Evolutionary conservation across 2,888 invertebrate species (phyloP).

Genomic region (Rugalucina vietnamica): DNA sequence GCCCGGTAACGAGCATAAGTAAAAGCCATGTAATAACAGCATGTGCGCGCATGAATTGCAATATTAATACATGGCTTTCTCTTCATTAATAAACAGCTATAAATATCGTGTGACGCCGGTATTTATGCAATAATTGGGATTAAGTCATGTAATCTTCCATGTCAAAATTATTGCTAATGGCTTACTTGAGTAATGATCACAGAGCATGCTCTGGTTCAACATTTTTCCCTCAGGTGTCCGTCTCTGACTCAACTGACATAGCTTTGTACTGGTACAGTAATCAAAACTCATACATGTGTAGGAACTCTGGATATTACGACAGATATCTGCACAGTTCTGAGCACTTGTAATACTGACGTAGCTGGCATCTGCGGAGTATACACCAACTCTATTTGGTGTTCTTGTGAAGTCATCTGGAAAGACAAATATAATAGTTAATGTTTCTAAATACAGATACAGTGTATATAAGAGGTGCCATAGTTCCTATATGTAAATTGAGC

Average conservation of each 20-base stretch:
- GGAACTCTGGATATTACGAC: conserved; percentile 47
- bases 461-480: too few relatives aligned
- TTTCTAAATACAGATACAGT: too few relatives aligned
- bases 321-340: conserved; percentile 68
- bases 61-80: too few relatives aligned
- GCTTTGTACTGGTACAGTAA: conserved; percentile 61
- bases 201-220: conserved; percentile 34
- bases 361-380: conserved; percentile 55
- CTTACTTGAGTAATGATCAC: conserved; percentile 69
- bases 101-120: too few relatives aligned
- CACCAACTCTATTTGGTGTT: conserved; percentile 37
- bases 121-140: too few relatives aligned
- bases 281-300: conserved; percentile 75
- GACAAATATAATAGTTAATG: too few relatives aligned
- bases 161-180: background rate
- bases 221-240: conserved; percentile 58
- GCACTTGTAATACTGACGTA: conserved; percentile 41
- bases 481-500: too few relatives aligned
- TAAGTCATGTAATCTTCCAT: too few relatives aligned
- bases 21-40: too few relatives aligned
- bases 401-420: conserved; percentile 67
- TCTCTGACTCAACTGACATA: conserved; percentile 65
- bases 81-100: too few relatives aligned
- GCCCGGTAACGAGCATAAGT: too few relatives aligned
- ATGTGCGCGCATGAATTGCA: too few relatives aligned